Conservation (phyloP, 2,888 invertebrate species). For the Drosophila quasianomalipes region DNA sequence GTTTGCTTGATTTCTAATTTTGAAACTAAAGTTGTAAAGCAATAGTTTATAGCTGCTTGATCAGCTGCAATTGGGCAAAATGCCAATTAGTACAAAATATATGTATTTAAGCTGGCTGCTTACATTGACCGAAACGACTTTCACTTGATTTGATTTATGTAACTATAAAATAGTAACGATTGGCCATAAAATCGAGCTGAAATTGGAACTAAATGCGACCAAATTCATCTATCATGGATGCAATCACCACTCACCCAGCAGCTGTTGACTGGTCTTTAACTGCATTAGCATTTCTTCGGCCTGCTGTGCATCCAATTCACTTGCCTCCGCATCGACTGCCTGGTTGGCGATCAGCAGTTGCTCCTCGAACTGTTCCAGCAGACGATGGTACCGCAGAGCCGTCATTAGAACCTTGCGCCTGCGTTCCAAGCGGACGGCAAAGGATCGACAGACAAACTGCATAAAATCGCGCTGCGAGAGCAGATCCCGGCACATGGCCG, state of each 20-base stretch:
- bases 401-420: constrained; percentile 91
- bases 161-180: constrained; percentile 35
- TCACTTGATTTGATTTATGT: constrained; percentile 32
- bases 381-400: constrained; percentile 90
- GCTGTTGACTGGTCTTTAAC: constrained; percentile 88
- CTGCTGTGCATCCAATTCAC: constrained; percentile 77
- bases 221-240: not conserved
- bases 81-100: not conserved
- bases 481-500: constrained; percentile 87
- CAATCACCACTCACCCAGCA: constrained; percentile 86
- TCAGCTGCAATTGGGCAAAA: not conserved
- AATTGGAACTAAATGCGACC: constrained; percentile 10
- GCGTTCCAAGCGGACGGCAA: constrained; percentile 90
- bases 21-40: not conserved
- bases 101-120: constrained; percentile 10
- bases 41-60: not conserved
- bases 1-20: not conserved
- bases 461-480: constrained; percentile 92
- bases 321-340: constrained; percentile 59
- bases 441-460: constrained; percentile 92
- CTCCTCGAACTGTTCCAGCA: constrained; percentile 90
- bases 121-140: constrained; percentile 27
- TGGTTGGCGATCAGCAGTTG: constrained; percentile 87
- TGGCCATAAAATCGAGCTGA: constrained; percentile 14
- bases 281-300: constrained; percentile 87